Conservation (phyloP, 2,797 vertebrate genomes). For the Girardinus metallicus region DNA sequence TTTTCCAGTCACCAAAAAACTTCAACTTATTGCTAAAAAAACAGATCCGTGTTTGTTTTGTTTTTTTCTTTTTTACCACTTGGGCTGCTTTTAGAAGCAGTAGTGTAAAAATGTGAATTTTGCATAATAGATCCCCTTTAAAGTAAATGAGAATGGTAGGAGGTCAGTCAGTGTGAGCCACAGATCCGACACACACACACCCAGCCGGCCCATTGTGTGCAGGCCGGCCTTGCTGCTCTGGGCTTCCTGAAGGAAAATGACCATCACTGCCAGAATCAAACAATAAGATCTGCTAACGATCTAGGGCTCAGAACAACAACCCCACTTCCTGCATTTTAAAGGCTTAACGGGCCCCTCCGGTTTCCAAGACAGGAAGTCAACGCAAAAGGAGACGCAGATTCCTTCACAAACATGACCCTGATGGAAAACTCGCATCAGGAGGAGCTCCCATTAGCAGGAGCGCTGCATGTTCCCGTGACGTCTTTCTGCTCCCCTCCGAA, state of each 20-base stretch:
- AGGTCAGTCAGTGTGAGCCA: constrained; percentile 54
- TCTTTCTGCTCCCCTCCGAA: constrained; percentile 5
- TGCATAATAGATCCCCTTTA: neutral
- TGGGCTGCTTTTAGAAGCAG: too few species aligned
- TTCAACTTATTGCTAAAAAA: too few species aligned
- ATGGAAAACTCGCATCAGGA: constrained; percentile 56
- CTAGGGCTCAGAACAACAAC: constrained; percentile 80
- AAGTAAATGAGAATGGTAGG: constrained; percentile 36
- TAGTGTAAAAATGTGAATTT: neutral
- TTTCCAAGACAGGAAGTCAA: constrained; percentile 77
- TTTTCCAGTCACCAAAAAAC: too few species aligned
- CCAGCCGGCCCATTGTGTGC: constrained; percentile 78
- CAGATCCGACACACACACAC: constrained; percentile 25
- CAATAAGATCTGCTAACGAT: constrained; percentile 83
- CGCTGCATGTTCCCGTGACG: constrained; percentile 7
- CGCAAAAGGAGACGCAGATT: constrained; percentile 68
- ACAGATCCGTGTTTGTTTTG: too few species aligned
- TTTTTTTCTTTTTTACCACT: neutral
- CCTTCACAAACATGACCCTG: constrained; percentile 56
- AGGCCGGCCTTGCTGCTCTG: constrained; percentile 56
- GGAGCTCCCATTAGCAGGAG: constrained; percentile 16
- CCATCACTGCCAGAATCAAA: constrained; percentile 81
- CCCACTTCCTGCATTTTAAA: constrained; percentile 76
- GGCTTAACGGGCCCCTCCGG: constrained; percentile 72
- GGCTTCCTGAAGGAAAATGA: constrained; percentile 86